Conservation (phyloP, 2,113 vertebrate genomes). For the Cynopterus brachyotis region DNA sequence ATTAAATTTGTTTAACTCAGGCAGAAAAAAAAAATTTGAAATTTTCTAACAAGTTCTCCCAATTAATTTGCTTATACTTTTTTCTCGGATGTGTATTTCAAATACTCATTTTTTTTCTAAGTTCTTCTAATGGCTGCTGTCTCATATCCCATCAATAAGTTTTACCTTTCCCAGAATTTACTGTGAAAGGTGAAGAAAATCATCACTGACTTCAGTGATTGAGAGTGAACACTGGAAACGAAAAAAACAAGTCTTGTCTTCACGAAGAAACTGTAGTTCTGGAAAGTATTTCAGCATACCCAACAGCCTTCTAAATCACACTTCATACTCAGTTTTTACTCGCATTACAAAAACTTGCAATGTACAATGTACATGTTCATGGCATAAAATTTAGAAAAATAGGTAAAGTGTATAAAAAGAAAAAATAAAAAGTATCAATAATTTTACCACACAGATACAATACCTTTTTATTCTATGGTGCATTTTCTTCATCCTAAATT, state of each 20-base stretch:
- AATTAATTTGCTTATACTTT: background rate
- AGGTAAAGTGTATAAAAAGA: background rate
- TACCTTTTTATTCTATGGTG: background rate
- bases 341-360: background rate
- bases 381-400: background rate
- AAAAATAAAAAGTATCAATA: background rate
- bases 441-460: background rate
- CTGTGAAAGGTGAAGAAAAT: background rate
- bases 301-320: background rate
- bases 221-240: background rate
- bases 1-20: background rate
- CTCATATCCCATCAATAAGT: background rate
- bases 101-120: background rate
- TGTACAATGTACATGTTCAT: background rate
- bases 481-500: background rate
- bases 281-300: background rate
- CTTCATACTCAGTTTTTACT: background rate
- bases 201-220: background rate
- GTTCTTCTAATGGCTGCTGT: background rate
- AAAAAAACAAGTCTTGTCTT: background rate
- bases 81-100: background rate
- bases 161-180: background rate
- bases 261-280: background rate
- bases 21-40: background rate
- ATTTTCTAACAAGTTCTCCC: background rate